These are phyloP conservation scores for Sarcophilus harrisii DNA, from an alignment of 2,797 vertebrate species.

Conservation along the genomic window DNA sequence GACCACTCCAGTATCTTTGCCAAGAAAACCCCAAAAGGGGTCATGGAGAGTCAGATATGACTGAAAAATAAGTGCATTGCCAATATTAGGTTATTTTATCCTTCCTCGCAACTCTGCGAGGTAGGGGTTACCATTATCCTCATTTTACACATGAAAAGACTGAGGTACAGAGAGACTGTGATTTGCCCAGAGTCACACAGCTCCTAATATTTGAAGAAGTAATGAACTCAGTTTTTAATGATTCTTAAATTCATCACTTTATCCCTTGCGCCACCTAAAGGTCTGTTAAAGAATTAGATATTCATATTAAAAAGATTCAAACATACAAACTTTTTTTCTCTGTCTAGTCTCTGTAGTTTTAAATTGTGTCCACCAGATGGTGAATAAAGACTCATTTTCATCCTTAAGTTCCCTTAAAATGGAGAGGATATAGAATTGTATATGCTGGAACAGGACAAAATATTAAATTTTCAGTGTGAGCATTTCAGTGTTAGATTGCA, in stretches of 20 bases:
- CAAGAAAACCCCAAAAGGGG: too few species aligned
- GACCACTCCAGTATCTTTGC: too few species aligned
- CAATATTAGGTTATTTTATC: background rate
- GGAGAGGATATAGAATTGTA: background rate
- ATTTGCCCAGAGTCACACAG: background rate
- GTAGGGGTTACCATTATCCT: background rate
- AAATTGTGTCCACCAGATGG: constrained; percentile 44
- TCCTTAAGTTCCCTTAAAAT: background rate
- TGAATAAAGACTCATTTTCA: background rate
- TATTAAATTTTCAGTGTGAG: background rate
- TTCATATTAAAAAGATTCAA: background rate
- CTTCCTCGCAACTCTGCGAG: background rate
- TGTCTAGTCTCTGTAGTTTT: constrained; percentile 33
- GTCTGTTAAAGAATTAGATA: background rate
- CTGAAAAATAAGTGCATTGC: background rate
- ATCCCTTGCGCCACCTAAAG: background rate
- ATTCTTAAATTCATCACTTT: too few species aligned
- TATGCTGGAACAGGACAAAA: accelerated
- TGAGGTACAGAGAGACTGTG: background rate
- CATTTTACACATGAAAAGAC: background rate
- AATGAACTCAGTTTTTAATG: background rate
- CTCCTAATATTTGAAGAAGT: background rate
- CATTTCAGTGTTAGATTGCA: background rate
- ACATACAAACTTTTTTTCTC: background rate
- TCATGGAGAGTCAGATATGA: background rate